A percentile compares a stretch with the other conserved stretches of the same genome.
Evolutionary conservation across 2,113 vertebrate species (phyloP).

Genomic region (Ploceus nigricollis): DNA sequence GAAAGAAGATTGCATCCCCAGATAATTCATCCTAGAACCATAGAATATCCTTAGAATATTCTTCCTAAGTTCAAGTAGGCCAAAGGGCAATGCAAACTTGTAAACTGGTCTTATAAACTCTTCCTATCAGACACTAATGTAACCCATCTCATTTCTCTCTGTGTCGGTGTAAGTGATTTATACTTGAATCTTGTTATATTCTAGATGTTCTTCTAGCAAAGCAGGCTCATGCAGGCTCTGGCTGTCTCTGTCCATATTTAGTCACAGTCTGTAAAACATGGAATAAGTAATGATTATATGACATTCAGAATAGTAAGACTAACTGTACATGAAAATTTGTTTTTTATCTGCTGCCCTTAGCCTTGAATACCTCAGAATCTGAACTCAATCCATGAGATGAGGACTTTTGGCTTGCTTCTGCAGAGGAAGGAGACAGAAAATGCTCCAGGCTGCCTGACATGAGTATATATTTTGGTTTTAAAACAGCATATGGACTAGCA

Average conservation of each 20-base stretch:
- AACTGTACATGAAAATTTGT: not conserved
- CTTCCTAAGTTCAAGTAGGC: not conserved
- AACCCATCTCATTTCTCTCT: not conserved
- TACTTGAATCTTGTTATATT: not conserved
- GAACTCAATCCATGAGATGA: not conserved
- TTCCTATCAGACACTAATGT: not conserved
- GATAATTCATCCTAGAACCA: not conserved
- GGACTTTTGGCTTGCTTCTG: not conserved
- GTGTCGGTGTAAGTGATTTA: not conserved
- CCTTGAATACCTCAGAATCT: not conserved
- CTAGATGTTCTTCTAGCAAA: not conserved
- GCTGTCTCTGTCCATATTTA: not conserved
- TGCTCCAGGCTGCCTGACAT: not conserved
- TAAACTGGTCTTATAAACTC: not conserved
- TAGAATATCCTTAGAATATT: not conserved
- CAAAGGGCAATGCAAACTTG: not conserved
- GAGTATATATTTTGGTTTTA: not conserved
- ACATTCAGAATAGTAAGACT: not conserved
- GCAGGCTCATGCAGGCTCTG: not conserved
- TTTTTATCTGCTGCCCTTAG: not conserved
- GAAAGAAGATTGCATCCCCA: not conserved
- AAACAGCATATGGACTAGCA: not conserved
- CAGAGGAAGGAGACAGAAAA: not conserved
- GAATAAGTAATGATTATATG: not conserved
- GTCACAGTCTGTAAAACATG: not conserved